These are phyloP conservation scores for Drosophila greeni DNA, from an alignment of 2,888 invertebrate genomes.

Conservation along the genomic window DNA sequence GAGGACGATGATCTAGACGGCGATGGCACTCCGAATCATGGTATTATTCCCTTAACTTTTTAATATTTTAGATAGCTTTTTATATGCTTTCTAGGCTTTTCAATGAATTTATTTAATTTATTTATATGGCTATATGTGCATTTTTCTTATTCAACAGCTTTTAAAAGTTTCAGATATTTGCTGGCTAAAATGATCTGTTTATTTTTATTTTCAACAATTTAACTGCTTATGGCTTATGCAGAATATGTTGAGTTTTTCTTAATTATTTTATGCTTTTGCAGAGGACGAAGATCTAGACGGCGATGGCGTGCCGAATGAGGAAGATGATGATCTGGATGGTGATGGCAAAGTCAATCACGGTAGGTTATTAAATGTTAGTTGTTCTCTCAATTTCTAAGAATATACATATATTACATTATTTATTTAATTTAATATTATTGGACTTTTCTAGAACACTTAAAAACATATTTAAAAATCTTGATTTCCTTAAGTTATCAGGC, in stretches of 20 bases:
- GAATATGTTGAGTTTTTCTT: neutral
- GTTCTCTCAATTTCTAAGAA: neutral
- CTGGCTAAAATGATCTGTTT: conserved; percentile 8
- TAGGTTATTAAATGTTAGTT: neutral
- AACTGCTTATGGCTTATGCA: neutral
- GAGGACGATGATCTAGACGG: conserved; percentile 73
- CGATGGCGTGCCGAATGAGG: conserved; percentile 77
- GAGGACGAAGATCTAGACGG: conserved; percentile 72
- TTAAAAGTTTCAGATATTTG: conserved; percentile 52
- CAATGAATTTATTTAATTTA: neutral
- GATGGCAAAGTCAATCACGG: conserved; percentile 46
- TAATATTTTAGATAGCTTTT: conserved; percentile 73
- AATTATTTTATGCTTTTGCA: conserved; percentile 20
- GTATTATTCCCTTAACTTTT: conserved; percentile 32
- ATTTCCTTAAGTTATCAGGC: neutral
- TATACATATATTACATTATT: neutral
- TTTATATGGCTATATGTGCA: conserved; percentile 45
- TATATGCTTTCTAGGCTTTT: neutral
- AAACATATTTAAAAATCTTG: neutral
- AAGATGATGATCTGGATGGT: conserved; percentile 45
- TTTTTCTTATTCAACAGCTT: neutral
- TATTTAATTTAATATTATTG: no score
- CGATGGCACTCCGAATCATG: conserved; percentile 69
- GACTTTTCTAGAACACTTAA: neutral
- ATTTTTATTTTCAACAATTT: neutral